Base-by-base conservation (phyloP, 2,113 vertebrate genomes). In the Leptodactylus fuscus region DNA sequence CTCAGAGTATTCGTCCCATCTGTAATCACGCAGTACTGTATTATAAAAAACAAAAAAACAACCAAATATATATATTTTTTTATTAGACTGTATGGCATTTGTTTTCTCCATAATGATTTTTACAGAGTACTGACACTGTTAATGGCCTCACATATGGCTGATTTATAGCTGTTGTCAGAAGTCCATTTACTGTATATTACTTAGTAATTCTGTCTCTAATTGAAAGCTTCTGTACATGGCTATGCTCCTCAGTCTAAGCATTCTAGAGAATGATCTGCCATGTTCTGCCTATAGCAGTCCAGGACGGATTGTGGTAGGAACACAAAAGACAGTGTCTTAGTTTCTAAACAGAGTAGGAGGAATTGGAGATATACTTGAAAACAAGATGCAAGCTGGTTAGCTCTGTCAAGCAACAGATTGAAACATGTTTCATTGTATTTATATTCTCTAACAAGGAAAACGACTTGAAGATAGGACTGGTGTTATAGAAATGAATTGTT, bases 151-250 rank as follows among this genome's bases (percentile, higher is more conserved):
- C 44, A 24, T 27, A 29, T n/a, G 41, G 44, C 13, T 81, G 65
- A 82, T 67, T 70, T 46, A 82, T 70, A 48, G 69, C 58, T n/a
- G 65, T 53, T 82, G 81, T 82, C 65, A 82, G 41, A 48, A 32
- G 58, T 4, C 24, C 41, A 10, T 22, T 69, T 18, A 49, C 18
- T 53, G 67, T 74, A 44, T 58, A 74, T 83, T 83, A 74, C 81
- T 70, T 55, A 74, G 29, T 58, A 58, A 73, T 73, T 83, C n/a
- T 27, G 36, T 34, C 22, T 18, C 20, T 82, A 71, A 71, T 71
- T 41, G 81, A 46, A 82, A 82, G 81, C 12, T n/a, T 71, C 65
- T 82, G 9, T 27, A 79, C 10, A 27, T 79, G 20, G 76, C 34
- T 41, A 7, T 8, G 53, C 8, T 36, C 34, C 8, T 15, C 5